Base-by-base conservation (phyloP, 2,113 vertebrate genomes). In the Coregonus clupeaformis region DNA sequence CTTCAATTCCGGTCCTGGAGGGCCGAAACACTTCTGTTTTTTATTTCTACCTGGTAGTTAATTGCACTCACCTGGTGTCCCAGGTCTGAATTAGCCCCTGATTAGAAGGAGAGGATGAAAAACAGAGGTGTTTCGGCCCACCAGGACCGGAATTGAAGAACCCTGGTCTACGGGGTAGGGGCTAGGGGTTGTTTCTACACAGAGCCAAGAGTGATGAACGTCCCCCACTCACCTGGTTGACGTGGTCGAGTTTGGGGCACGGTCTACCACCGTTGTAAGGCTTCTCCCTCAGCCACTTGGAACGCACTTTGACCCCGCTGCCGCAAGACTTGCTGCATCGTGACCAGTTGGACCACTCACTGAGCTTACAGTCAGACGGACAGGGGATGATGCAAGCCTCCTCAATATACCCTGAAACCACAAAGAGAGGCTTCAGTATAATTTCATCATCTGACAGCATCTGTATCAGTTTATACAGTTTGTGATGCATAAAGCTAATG, bases 271-370 rank as follows among this genome's bases (percentile, higher is more conserved):
- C 96, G 30, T 99, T 98, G 80, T 99, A 99, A 0, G 98, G 98
- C 29, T 99, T 99, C 80, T 99, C 98, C n/a, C 98, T 85, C 1
- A 99, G 94, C 98, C 98, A 99, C 85, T 99, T 99, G 20, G 98
- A 99, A 0, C 98, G 95, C 73, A 99, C 98, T 71, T 99, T 99
- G 76, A 99, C 97, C 0, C 98, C 98, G 2, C 97, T 99, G 24
- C 98, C 98, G 2, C 98, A 99, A 6, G 98, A 98, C 82, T 98
- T 99, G 57, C 97, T 99, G 79, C 98, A 99, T 67, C 98, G 96
- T 0, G 98, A 99, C 98, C 98, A 99, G 84, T 96, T 99, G 89
- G 98, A 99, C 98, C 98, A 99, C 70, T 99, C 98, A 1, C 98
- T 99, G 74, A 99, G 95, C 75, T 99, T 99, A 88, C 98, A 99